Base-by-base conservation (phyloP, 2,888 invertebrate species). In the Bugulina stolonifera region DNA sequence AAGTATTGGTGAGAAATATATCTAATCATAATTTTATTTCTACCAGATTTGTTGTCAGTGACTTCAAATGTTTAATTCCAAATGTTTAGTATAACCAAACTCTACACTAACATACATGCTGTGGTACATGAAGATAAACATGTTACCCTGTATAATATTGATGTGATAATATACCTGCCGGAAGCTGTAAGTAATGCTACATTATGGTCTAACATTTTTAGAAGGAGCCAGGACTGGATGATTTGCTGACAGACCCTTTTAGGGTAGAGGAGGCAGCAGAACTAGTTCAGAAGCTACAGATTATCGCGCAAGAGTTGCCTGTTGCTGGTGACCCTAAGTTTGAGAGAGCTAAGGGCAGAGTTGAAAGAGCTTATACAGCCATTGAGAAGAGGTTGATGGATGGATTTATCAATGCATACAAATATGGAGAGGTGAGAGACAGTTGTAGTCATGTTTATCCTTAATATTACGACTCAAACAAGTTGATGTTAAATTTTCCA, bases 291-390 rank as follows among this genome's bases (percentile, higher is more conserved):
- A 98, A 99, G 83, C 87, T 99, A 0, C 91, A 94, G 82, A 89
- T 94, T 27, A 95, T 99, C 77, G 91, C 96, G 0, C 95, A 97
- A 87, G 98, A 99, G 85, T 86, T 97, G 57, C 94, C 95, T 0
- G 88, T 90, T 0, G 91, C 91, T 0, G 43, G 43, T 5, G 91
- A 91, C 5, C 64, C 32, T 10, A 25, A 64, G 64, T 64, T 64
- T 64, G 64, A 64, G n/a, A 25, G 64, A 18, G 64, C 64, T 10
- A 64, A 64, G 32, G 32, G 5, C 10, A 2, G 64, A n/a, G 64
- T 64, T 3, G 64, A 64, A 5, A 27, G 10, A 29, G 64, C 64
- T 72, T 84, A 85, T 76, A 80, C 80, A 34, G 79, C 81, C 58
- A 81, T 84, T 29, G 84, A 85, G 75, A 78, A 77, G 74, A 80